phyloP scores from a whole-genome alignment of 35 echinoderm and acorn worm genomes.

The Heliocidaris tuberculata region DNA sequence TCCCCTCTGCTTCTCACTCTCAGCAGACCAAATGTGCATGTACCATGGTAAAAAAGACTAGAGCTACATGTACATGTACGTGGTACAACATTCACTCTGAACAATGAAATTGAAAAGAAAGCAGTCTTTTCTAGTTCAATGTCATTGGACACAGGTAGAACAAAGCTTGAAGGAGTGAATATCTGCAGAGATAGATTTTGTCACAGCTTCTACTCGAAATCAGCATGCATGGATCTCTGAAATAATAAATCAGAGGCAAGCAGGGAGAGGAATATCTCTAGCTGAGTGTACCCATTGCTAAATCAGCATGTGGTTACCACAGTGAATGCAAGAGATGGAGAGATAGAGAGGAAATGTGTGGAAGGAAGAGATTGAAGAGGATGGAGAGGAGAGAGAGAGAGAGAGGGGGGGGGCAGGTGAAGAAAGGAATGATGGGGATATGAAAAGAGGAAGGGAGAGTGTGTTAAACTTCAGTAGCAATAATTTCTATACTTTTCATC shows the following conservation, averaged over 20 bases:
- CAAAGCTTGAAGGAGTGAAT: neutral
- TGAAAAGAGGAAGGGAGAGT: no score
- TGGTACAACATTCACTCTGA: no score
- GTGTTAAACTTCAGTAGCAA: no score
- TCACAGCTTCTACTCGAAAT: neutral
- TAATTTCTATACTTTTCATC: no score
- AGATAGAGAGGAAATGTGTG: neutral
- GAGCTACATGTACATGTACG: no score
- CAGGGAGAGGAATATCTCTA: neutral
- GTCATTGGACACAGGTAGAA: no score
- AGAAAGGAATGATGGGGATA: no score
- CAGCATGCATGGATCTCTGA: neutral
- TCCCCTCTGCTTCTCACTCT: no score
- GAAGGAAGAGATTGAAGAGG: neutral
- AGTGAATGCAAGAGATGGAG: neutral
- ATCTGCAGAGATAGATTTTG: neutral
- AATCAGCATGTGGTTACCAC: slow-evolving; percentile 12
- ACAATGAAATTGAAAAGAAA: no score
- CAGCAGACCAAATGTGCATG: neutral
- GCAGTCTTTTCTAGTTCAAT: no score
- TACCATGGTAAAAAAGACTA: neutral
- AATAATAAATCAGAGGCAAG: neutral
- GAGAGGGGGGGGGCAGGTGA: neutral
- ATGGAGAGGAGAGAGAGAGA: neutral
- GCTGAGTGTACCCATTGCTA: neutral